Evolutionary conservation across 2,888 invertebrate genomes (phyloP).

Genomic region (Hetaerina titia): DNA sequence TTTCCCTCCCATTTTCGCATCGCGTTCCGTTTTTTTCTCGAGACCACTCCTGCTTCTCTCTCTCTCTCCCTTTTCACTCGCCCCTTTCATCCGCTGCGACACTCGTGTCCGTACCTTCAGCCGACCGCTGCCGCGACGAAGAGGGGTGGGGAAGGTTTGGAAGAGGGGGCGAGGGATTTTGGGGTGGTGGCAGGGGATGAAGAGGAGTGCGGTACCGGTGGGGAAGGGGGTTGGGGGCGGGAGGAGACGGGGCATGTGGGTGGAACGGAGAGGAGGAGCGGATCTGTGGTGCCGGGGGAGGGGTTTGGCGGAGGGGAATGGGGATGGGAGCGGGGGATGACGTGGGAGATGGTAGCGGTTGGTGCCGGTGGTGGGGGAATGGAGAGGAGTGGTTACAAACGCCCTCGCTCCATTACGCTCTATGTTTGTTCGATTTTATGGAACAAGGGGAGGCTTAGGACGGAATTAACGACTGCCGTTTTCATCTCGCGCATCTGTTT

Average conservation of each 20-base stretch:
- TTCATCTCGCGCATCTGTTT: constrained; percentile 63
- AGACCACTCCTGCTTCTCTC: background rate
- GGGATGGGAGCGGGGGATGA: background rate
- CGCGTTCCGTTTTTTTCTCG: background rate
- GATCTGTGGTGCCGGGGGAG: background rate
- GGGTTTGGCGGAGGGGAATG: background rate
- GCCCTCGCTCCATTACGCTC: constrained; percentile 54
- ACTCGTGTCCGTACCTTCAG: too few species aligned
- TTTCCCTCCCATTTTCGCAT: background rate
- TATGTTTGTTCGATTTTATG: constrained; percentile 63
- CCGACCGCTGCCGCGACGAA: background rate
- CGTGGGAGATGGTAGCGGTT: background rate
- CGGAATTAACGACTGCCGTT: constrained; percentile 65
- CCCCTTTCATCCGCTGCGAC: background rate
- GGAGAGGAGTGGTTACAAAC: constrained; percentile 33
- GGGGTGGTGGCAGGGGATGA: background rate
- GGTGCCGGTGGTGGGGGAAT: background rate
- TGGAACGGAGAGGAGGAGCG: background rate
- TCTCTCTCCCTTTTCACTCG: background rate
- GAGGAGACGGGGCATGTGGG: background rate
- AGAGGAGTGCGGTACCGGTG: background rate
- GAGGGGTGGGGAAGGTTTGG: background rate
- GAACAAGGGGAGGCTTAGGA: constrained; percentile 52
- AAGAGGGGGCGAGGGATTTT: background rate
- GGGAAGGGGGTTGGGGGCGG: background rate